These are phyloP conservation scores for Anadara kagoshimensis DNA, from an alignment of 1,140 invertebrate species.

Conservation along the genomic window DNA sequence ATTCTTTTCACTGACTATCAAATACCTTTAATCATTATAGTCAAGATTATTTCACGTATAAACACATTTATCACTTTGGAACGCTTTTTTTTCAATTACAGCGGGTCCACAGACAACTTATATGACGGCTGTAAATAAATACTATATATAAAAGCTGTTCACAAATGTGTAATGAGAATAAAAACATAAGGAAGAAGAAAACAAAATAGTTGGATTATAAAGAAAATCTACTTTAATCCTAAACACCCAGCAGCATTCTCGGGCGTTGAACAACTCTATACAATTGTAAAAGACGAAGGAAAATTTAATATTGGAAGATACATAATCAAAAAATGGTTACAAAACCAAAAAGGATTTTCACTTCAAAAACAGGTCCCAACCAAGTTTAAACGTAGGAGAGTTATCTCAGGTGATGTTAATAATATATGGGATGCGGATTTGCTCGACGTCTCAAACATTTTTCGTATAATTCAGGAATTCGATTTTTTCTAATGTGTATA, in stretches of 20 bases:
- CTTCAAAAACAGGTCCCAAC: slow-evolving; percentile 2
- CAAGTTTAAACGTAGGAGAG: slow-evolving; percentile 3
- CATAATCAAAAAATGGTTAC: slow-evolving; percentile 24
- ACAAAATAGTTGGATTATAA: slow-evolving; percentile 23
- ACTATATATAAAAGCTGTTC: too few species aligned
- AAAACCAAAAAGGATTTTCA: slow-evolving; percentile 31
- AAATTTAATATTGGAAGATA: slow-evolving; percentile 26
- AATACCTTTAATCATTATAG: too few species aligned
- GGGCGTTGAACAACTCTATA: slow-evolving; percentile 23
- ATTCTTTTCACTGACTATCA: too few species aligned
- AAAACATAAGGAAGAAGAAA: neutral
- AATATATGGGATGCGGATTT: slow-evolving; percentile 24
- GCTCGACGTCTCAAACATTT: slow-evolving; percentile 4
- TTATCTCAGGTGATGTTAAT: slow-evolving; percentile 14
- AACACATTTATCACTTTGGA: too few species aligned
- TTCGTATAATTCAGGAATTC: slow-evolving; percentile 5
- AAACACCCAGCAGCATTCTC: slow-evolving; percentile 4
- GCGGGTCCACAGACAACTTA: too few species aligned
- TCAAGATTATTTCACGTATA: too few species aligned
- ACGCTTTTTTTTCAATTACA: too few species aligned
- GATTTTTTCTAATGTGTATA: slow-evolving; percentile 20
- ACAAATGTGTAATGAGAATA: too few species aligned
- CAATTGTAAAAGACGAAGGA: slow-evolving; percentile 5
- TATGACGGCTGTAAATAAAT: too few species aligned
- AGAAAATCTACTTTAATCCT: slow-evolving; percentile 20